Base-by-base conservation (phyloP, 2,113 vertebrate species). In the Meleagris gallopavo region DNA sequence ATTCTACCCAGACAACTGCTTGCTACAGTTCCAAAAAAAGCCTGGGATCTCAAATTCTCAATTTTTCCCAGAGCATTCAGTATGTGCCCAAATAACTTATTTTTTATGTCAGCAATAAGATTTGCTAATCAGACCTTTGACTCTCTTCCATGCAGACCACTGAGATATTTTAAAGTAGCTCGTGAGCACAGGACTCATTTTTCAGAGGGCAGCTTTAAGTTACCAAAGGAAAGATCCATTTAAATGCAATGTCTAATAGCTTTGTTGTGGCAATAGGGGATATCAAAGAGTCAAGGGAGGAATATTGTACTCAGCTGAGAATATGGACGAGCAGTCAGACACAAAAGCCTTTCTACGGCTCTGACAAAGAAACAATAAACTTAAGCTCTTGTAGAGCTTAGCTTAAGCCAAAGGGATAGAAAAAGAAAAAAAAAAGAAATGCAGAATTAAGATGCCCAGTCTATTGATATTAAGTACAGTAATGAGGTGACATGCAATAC, bases 311-410 rank as follows among this genome's bases (percentile, higher is more conserved):
- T 81, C 50, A 74, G 69, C 41, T 71, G 73, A 81, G 86, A 75
- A 65, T 60, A 78, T 5, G 77, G 73, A 64, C 55, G 70, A 65
- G 75, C 38, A 74, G 45, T 34, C 45, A 77, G 73, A 48, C 73
- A 74, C 50, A 88, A 94, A 94, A 92, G 38, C 70, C 38, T 50
- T 93, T 78, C 91, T 84, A 32, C 24, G 67, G 69, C 70, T 81
- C 86, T 90, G 81, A 81, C 77, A 93, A 71, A 90, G 69, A 76
- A 78, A 66, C 55, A 71, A 81, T 46, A 86, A 74, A 61, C 73
- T 60, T 70, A 30, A 72, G 45, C 41, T 76, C 50, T 69, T 40
- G 3, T 24, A 64, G 61, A 78, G 77, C 34, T 94, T 67, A 83
- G 70, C 36, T 94, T 64, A 81, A 80, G 77, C 30, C 32, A 57